These are phyloP conservation scores for Chaunax sp. DNA, from an alignment of 2,797 vertebrate species.

Conservation along the genomic window DNA sequence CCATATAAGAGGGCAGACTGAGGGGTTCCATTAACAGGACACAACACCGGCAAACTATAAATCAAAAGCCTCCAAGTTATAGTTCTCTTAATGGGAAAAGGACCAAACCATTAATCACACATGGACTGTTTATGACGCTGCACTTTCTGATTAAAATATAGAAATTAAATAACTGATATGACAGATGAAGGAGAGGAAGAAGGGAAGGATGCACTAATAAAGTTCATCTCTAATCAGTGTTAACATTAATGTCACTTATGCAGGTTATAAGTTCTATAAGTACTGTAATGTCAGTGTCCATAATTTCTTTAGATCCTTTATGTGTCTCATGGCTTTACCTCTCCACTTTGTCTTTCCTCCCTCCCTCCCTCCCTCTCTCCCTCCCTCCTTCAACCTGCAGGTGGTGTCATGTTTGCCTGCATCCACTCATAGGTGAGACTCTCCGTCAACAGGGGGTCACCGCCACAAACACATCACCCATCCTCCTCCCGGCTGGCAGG, in stretches of 20 bases:
- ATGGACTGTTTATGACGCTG: conserved; percentile 7
- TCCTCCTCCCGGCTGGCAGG: conserved; percentile 33
- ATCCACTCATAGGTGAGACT: conserved; percentile 69
- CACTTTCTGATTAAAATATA: conserved; percentile 36
- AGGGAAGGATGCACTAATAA: not conserved
- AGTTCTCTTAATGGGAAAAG: conserved; percentile 43
- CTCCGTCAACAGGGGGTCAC: conserved; percentile 66
- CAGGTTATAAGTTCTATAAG: not conserved
- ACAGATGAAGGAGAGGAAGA: conserved; percentile 4
- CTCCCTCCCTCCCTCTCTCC: conserved; percentile 4
- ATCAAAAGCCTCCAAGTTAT: conserved; percentile 56
- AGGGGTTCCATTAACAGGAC: conserved; percentile 45
- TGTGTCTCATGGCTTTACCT: conserved; percentile 13
- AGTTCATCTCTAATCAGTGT: not conserved
- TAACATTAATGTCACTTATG: not conserved
- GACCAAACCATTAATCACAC: conserved; percentile 54
- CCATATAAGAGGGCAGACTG: conserved; percentile 28
- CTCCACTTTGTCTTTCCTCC: not conserved
- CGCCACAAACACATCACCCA: conserved; percentile 38
- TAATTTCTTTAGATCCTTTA: no score
- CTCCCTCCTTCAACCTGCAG: conserved; percentile 34
- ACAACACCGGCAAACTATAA: conserved; percentile 47
- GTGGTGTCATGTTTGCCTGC: conserved; percentile 68
- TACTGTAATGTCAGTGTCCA: not conserved
- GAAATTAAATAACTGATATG: conserved; percentile 41